Evolutionary conservation across 2,113 vertebrate species (phyloP).

Genomic region (Haplochromis vanheusdeni): DNA sequence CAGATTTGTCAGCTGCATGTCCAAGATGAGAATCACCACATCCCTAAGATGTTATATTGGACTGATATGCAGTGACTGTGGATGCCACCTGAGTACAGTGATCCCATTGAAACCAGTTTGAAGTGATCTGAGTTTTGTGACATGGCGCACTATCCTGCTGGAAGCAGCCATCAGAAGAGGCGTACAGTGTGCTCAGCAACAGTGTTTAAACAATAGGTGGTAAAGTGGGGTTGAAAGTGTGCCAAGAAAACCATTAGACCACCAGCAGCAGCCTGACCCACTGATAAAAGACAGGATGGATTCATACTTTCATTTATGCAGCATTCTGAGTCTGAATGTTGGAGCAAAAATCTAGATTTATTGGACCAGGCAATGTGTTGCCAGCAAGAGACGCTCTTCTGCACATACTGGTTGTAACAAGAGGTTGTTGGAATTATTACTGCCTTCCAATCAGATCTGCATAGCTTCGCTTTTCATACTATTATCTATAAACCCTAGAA

Average conservation of each 20-base stretch:
- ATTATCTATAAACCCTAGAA: background rate
- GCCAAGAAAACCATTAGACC: background rate
- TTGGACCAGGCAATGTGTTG: background rate
- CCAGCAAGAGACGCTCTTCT: background rate
- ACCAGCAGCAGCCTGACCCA: background rate
- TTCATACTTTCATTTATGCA: background rate
- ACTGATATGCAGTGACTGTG: background rate
- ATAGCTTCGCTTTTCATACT: background rate
- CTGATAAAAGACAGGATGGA: background rate
- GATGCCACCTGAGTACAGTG: background rate
- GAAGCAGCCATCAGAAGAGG: background rate
- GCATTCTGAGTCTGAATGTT: background rate
- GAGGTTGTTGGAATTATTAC: background rate
- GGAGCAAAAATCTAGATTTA: background rate
- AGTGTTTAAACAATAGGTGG: background rate
- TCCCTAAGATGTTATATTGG: background rate
- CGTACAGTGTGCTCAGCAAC: background rate
- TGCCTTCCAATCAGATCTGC: background rate
- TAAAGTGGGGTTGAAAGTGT: background rate
- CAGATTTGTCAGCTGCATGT: background rate
- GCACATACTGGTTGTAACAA: background rate
- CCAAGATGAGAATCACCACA: background rate
- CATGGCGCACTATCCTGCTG: background rate
- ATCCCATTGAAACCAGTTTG: background rate
- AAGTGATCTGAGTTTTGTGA: background rate